These are phyloP conservation scores for Chrysina gloriosa DNA, from an alignment of 2,888 invertebrate species.

Conservation along the genomic window DNA sequence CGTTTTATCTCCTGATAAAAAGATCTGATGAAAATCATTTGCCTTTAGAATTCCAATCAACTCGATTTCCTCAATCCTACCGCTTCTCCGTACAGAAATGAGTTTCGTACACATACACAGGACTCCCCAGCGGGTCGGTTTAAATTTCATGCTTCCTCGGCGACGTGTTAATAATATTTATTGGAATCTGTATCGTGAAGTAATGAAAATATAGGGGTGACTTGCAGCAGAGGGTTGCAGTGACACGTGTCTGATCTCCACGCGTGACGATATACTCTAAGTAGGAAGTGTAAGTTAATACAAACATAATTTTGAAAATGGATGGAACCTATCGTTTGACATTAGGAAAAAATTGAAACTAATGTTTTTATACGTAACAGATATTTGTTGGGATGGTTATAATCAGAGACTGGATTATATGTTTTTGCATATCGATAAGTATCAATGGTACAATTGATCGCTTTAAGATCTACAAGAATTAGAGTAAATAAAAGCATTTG, in stretches of 20 bases:
- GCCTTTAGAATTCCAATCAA: not conserved
- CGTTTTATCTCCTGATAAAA: too few relatives aligned
- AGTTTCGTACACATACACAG: not conserved
- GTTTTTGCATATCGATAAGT: too few relatives aligned
- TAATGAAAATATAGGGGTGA: constrained; percentile 36
- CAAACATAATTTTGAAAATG: not conserved
- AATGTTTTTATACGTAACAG: too few relatives aligned
- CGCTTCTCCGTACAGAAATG: not conserved
- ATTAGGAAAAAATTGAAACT: too few relatives aligned
- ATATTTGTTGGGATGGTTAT: too few relatives aligned
- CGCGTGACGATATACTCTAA: constrained; percentile 1
- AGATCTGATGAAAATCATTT: not conserved
- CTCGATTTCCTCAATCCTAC: not conserved
- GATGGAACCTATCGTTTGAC: not conserved
- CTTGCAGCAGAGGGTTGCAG: constrained; percentile 7
- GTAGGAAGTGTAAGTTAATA: not conserved
- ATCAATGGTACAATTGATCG: too few relatives aligned
- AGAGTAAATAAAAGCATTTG: too few relatives aligned
- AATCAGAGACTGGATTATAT: too few relatives aligned
- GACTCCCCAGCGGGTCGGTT: constrained; percentile 21
- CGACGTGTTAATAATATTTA: constrained; percentile 43
- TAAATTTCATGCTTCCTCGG: constrained; percentile 42
- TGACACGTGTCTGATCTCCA: constrained; percentile 19
- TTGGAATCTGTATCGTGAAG: constrained; percentile 41
- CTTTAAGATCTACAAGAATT: too few relatives aligned